phyloP scores from a whole-genome alignment of 2,797 vertebrate genomes.

The Alauda arvensis region DNA sequence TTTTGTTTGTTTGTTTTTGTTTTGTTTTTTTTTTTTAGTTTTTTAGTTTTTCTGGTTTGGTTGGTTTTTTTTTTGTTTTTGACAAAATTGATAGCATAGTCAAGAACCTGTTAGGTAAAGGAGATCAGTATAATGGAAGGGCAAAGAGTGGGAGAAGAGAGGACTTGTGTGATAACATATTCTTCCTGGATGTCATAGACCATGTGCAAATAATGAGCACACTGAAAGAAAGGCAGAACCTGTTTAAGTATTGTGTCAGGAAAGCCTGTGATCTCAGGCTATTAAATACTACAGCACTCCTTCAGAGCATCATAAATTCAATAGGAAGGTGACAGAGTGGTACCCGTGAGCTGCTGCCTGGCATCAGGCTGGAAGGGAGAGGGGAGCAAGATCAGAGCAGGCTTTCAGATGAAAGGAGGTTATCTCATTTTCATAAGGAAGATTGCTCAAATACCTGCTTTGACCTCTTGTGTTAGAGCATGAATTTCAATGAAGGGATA shows the following conservation, averaged over 20 bases:
- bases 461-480: slow-evolving; percentile 39
- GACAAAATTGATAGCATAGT: background rate
- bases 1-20: too few relatives aligned
- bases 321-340: slow-evolving; percentile 44
- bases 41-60: too few relatives aligned
- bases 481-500: slow-evolving; percentile 56
- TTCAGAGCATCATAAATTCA: slow-evolving; percentile 59
- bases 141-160: slow-evolving; percentile 14
- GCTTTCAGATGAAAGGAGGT: slow-evolving; percentile 37
- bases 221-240: slow-evolving; percentile 56
- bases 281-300: slow-evolving; percentile 55
- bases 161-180: slow-evolving; percentile 25
- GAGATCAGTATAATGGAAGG: slow-evolving; percentile 30
- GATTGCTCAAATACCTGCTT: slow-evolving; percentile 25
- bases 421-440: slow-evolving; percentile 61
- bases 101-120: background rate
- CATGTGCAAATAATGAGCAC: slow-evolving; percentile 57
- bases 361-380: background rate
- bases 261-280: slow-evolving; percentile 61
- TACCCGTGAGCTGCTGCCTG: slow-evolving; percentile 27
- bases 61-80: background rate
- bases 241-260: slow-evolving; percentile 51
- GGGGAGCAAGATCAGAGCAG: slow-evolving; percentile 17
- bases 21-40: too few relatives aligned
- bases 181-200: slow-evolving; percentile 55